A percentile compares a stretch with the other conserved stretches of the same genome.
These are phyloP conservation scores for Pterocles gutturalis DNA, from an alignment of 2,113 vertebrate genomes.

Conservation along the genomic window DNA sequence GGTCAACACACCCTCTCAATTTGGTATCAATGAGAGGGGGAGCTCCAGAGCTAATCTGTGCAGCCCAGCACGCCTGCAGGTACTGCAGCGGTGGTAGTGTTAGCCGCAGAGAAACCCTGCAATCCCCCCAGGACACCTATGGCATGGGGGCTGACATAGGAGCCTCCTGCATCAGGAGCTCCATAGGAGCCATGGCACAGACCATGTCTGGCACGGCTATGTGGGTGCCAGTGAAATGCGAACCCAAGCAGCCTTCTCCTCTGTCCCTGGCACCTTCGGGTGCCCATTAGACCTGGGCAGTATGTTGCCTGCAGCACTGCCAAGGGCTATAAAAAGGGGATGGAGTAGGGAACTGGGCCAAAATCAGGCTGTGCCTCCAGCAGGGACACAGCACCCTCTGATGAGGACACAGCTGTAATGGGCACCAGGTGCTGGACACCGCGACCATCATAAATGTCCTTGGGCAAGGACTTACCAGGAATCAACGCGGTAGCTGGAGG, in stretches of 20 bases:
- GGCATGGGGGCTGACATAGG: neutral
- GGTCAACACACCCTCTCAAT: too few species aligned
- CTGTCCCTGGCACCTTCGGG: neutral
- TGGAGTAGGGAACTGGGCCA: neutral
- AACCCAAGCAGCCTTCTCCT: neutral
- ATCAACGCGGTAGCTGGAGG: accelerated
- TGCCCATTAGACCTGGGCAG: neutral
- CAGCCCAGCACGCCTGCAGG: neutral
- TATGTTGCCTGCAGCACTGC: neutral
- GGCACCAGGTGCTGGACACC: neutral
- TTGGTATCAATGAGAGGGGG: neutral
- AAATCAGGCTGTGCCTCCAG: accelerated
- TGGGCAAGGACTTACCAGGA: neutral
- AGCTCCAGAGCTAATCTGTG: neutral
- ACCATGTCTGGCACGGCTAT: accelerated
- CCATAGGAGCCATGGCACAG: neutral
- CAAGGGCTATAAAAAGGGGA: neutral
- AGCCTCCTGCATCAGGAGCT: neutral
- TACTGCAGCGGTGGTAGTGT: accelerated
- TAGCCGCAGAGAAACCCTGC: neutral
- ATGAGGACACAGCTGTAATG: neutral
- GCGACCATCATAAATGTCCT: neutral
- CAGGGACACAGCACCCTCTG: neutral
- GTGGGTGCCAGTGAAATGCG: neutral
- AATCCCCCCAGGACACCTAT: accelerated